Evolutionary conservation across 2,888 invertebrate genomes (phyloP), one percentile per base, ranked within the genome.

Genomic region (Camptogramma bilineatum): DNA sequence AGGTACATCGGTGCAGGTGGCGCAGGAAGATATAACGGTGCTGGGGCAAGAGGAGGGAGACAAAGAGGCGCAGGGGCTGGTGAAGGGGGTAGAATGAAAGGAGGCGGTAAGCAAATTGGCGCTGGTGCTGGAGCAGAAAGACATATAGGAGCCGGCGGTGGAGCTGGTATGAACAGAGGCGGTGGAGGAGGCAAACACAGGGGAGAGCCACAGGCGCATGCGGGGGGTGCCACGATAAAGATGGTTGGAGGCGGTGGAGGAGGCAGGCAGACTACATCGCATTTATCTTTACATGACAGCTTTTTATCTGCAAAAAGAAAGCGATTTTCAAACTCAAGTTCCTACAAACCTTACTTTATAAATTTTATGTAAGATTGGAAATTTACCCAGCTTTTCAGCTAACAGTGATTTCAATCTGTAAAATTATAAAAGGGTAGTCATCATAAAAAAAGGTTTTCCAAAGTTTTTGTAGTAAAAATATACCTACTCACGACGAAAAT

Each of bases 401-500:
- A 89, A 76, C 18, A 87, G 75, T 1, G 90, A 90, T 72, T 90
- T 90, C 44, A n/a, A 81, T 64, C 92, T 92, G 87, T 19, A 86
- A 89, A 66, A 57, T 52, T 69, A 52, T 54, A 64, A 58, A 18
- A 39, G 1, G 13, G 13, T 39, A 39, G 34, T 39, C 13, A 13
- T 13, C n/a, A n/a, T n/a, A n/a, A n/a, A n/a, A n/a, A n/a, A n/a
- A n/a, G n/a, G n/a, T n/a, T n/a, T n/a, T n/a, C n/a, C n/a, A n/a
- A n/a, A n/a, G n/a, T n/a, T n/a, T n/a, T n/a, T n/a, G 13, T 28
- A 2, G 13, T 2, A 39, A 17, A 44, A 21, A n/a, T n/a, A n/a
- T n/a, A n/a, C n/a, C n/a, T 75, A 90, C 92, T 82, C 80, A 92
- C 92, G 89, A 77, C 52, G 86, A 80, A 16, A 91, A 68, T 1